These are phyloP conservation scores for Chrysolina americana DNA, from an alignment of 2,888 invertebrate species.

Conservation along the genomic window DNA sequence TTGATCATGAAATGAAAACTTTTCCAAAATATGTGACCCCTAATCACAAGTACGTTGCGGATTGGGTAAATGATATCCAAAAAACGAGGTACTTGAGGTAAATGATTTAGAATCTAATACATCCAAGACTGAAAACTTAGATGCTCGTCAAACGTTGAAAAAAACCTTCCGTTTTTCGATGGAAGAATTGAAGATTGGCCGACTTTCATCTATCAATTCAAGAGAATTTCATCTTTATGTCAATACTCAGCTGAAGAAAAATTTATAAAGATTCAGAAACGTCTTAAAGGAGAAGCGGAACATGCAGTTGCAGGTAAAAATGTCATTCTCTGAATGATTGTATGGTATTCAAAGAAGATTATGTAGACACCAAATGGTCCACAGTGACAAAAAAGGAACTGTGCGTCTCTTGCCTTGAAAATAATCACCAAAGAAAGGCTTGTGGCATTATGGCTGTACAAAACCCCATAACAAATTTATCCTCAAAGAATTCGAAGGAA, in stretches of 20 bases:
- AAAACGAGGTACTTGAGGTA: neutral
- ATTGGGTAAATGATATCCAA: slow-evolving; percentile 4
- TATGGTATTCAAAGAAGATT: too few species aligned
- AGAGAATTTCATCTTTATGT: slow-evolving; percentile 7
- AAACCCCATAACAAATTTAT: too few species aligned
- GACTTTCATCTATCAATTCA: slow-evolving; percentile 6
- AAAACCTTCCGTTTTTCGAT: neutral
- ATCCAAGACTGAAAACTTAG: neutral
- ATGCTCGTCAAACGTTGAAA: slow-evolving; percentile 15
- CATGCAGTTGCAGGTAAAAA: slow-evolving; percentile 5
- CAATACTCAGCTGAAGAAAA: neutral
- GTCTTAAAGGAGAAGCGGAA: neutral
- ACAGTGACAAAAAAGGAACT: too few species aligned
- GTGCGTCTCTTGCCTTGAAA: too few species aligned
- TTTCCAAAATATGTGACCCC: too few species aligned
- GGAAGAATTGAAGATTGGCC: slow-evolving; percentile 17
- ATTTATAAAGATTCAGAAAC: neutral
- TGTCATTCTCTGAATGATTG: too few species aligned
- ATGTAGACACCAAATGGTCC: too few species aligned
- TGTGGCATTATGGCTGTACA: too few species aligned
- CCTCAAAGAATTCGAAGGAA: too few species aligned
- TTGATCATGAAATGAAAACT: too few species aligned
- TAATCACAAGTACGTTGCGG: neutral
- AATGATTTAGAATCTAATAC: neutral
- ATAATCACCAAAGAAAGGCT: too few species aligned